Percentiles rank a stretch among this genome's conserved stretches.
Evolutionary conservation across 2,888 invertebrate genomes (phyloP).

Genomic region (Agrotis ipsilon): DNA sequence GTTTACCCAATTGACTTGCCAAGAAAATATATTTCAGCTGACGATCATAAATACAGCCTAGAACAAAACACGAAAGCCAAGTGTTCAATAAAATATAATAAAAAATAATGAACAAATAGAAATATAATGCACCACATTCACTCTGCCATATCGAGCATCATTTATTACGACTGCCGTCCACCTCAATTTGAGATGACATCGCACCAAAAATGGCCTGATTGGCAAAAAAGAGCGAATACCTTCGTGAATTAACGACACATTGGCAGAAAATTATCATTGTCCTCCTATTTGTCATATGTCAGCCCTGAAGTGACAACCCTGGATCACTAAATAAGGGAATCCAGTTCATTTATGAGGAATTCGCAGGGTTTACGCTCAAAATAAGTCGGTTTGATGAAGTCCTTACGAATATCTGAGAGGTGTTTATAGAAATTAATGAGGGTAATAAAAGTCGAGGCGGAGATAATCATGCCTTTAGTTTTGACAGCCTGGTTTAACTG

Average conservation of each 20-base stretch:
- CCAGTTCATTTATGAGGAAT: constrained; percentile 50
- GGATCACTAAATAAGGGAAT: constrained; percentile 48
- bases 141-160: constrained; percentile 23
- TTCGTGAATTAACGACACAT: constrained; percentile 49
- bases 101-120: constrained; percentile 27
- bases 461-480: constrained; percentile 21
- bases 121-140: constrained; percentile 26
- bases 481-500: constrained; percentile 5
- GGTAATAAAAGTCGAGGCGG: constrained; percentile 29
- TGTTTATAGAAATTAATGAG: constrained; percentile 20
- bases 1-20: background rate
- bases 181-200: constrained; percentile 48
- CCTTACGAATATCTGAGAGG: constrained; percentile 39
- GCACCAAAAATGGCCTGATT: constrained; percentile 51
- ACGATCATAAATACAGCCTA: background rate
- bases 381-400: constrained; percentile 47
- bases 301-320: constrained; percentile 46
- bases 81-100: constrained; percentile 27
- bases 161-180: constrained; percentile 46
- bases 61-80: constrained; percentile 6
- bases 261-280: constrained; percentile 59
- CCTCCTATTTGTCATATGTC: constrained; percentile 56
- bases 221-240: constrained; percentile 45
- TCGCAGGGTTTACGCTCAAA: constrained; percentile 29
- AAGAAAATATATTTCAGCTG: constrained; percentile 32